Evolutionary conservation across 2,888 invertebrate species (phyloP).

Genomic region (Hedya salicella): DNA sequence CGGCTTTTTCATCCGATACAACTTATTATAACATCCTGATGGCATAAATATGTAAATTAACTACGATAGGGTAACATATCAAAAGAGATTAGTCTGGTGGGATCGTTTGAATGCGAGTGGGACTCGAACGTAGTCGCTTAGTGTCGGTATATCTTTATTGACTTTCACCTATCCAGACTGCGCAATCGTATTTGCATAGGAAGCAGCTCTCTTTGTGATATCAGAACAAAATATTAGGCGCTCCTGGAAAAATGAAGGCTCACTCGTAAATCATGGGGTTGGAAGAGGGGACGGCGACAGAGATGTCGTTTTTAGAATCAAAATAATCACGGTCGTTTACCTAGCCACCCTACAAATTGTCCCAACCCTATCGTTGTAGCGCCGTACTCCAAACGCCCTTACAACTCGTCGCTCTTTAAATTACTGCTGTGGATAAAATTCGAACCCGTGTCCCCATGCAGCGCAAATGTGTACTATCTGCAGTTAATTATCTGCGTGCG

Average conservation of each 20-base stretch:
- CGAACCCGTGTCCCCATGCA: conserved; percentile 69
- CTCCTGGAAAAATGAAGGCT: conserved; percentile 41
- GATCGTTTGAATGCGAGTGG: conserved; percentile 65
- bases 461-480: conserved; percentile 73
- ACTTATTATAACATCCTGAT: conserved; percentile 50
- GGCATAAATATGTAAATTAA: conserved; percentile 67
- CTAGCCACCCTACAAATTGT: conserved; percentile 78
- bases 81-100: conserved; percentile 59
- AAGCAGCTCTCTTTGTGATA: conserved; percentile 40
- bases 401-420: conserved; percentile 72
- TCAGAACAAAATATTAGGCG: conserved; percentile 42
- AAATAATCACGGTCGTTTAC: conserved; percentile 81
- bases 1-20: conserved; percentile 54
- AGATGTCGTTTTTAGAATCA: conserved; percentile 76
- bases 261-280: conserved; percentile 30
- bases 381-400: conserved; percentile 61
- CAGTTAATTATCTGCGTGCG: conserved; percentile 80
- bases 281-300: conserved; percentile 55
- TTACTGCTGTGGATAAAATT: conserved; percentile 78
- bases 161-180: conserved; percentile 40
- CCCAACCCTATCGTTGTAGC: conserved; percentile 70
- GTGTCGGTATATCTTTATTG: conserved; percentile 43
- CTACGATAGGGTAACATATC: conserved; percentile 58
- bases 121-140: conserved; percentile 38
- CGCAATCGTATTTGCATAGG: conserved; percentile 46